Evolutionary conservation across 1,140 invertebrate genomes (phyloP), one percentile per base, ranked within the genome.

Genomic region (Sycophila sp.): DNA sequence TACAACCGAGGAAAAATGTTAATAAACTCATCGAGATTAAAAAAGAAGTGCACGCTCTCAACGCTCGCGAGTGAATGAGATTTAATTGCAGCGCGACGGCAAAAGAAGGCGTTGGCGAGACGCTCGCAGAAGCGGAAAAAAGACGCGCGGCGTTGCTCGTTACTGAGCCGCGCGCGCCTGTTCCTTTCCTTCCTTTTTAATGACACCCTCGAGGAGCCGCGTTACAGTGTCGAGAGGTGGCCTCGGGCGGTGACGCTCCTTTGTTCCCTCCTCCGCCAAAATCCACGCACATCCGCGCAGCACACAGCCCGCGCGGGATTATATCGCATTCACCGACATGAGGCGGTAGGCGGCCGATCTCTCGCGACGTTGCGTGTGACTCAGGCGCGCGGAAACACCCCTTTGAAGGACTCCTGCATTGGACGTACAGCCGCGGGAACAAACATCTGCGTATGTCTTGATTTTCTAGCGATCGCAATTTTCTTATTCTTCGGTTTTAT

Each of bases 131-230:
- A 42, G 3, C 17, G 11, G 34, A 55, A 40, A 59, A 59, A 40
- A 13, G 19, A 26, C 55, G 3, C 32, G 0, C 7, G 10, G 6
- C 19, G 55, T n/a, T n/a, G n/a, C n/a, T n/a, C n/a, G n/a, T n/a
- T n/a, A n/a, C n/a, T n/a, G n/a, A n/a, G n/a, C n/a, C n/a, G n/a
- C n/a, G n/a, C n/a, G n/a, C n/a, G n/a, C n/a, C n/a, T n/a, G n/a
- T n/a, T n/a, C n/a, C 32, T 26, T 58, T 40, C 47, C 40, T 62
- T 62, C 59, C 38, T 62, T 62, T 62, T 62, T 62, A 62, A 62
- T 62, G 26, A 62, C 59, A 47, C 59, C 38, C 59, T 42, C 59
- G n/a, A 62, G 51, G 36, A 26, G 26, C 47, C 30, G 51, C 28
- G n/a, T n/a, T n/a, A 2, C 10, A 15, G 13, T 28, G 26, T 47